Conservation (phyloP, 2,888 invertebrate genomes). For the Asteroscopus sphinx region DNA sequence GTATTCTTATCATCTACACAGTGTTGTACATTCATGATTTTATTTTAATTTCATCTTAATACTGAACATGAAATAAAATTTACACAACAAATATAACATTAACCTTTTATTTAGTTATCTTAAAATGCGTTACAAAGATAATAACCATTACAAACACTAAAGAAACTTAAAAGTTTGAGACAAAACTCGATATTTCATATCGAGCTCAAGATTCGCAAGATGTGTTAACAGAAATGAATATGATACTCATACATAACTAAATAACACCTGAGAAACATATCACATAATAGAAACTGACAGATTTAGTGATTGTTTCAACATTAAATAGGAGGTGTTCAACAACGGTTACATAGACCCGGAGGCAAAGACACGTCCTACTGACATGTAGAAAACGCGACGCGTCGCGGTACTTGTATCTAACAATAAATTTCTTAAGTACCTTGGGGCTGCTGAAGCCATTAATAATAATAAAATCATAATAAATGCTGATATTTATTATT, state of each 20-base stretch:
- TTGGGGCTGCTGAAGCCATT: conserved; percentile 72
- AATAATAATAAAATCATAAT: conserved; percentile 68
- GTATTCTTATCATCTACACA: conserved; percentile 73
- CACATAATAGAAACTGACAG: conserved; percentile 13
- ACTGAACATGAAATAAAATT: conserved; percentile 65
- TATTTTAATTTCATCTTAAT: conserved; percentile 69
- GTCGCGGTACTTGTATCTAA: conserved; percentile 23
- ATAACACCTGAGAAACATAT: conserved; percentile 27
- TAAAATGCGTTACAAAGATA: conserved; percentile 52
- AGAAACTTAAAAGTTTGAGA: conserved; percentile 44
- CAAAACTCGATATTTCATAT: conserved; percentile 19
- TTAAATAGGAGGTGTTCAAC: conserved; percentile 8
- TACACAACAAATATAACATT: conserved; percentile 48
- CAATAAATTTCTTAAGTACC: conserved; percentile 75
- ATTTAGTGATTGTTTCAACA: conserved; percentile 15
- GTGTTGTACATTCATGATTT: conserved; percentile 70
- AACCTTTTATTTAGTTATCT: conserved; percentile 37
- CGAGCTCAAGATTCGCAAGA: conserved; percentile 27
- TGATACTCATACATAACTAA: conserved; percentile 23
- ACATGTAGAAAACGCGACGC: background rate
- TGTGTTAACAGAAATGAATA: conserved; percentile 16
- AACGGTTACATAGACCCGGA: conserved; percentile 3
- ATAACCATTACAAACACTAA: conserved; percentile 47
- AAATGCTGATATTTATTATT: conserved; percentile 77
- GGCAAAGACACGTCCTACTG: background rate